Base-by-base conservation (phyloP, 2,797 vertebrate genomes). In the Eulemur mongoz region DNA sequence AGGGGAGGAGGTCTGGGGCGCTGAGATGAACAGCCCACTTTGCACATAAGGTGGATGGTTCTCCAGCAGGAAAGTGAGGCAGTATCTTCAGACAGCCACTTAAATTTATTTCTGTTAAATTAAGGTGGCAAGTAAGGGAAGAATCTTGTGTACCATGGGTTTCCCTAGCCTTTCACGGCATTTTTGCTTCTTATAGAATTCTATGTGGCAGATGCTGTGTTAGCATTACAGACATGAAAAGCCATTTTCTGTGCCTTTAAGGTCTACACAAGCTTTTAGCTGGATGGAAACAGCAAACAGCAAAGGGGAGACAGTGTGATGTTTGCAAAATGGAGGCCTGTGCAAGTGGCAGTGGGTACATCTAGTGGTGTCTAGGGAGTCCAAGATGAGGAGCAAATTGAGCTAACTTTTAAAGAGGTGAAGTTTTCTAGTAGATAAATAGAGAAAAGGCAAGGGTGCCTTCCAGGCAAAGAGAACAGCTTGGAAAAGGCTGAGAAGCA, bases 161-260 rank as follows among this genome's bases (percentile, higher is more conserved):
- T 97, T 84, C 17, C 54, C 50, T 43, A 59, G 72, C 13, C 22
- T 90, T 63, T 93, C 14, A 22, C 0, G 3, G 48, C 48, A 48
- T 75, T 82, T 93, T 17, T 93, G 48, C 52, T 95, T 92, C 45
- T 86, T 87, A 52, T 9, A 87, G 95, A 87, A 89, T 82, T 87
- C 81, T 88, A 0, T 40, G 48, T 84, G 85, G 57, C 32, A 75
- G 83, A 61, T 45, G 20, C 72, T 57, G 4, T 54, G 70, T 38
- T 78, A 50, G 80, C 67, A 50, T 73, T 40, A 86, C 2, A 78
- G 72, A 50, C 43, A 80, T 1, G 8, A 76, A 93, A 79, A 83
- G 35, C 12, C 48, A 78, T 84, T 78, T 92, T 43, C 30, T 25
- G 18, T 63, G 88, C 27, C 20, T 73, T 86, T 63, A 63, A 50